Evolutionary conservation across 2,797 vertebrate species (phyloP).

Genomic region (Glossophaga mutica): DNA sequence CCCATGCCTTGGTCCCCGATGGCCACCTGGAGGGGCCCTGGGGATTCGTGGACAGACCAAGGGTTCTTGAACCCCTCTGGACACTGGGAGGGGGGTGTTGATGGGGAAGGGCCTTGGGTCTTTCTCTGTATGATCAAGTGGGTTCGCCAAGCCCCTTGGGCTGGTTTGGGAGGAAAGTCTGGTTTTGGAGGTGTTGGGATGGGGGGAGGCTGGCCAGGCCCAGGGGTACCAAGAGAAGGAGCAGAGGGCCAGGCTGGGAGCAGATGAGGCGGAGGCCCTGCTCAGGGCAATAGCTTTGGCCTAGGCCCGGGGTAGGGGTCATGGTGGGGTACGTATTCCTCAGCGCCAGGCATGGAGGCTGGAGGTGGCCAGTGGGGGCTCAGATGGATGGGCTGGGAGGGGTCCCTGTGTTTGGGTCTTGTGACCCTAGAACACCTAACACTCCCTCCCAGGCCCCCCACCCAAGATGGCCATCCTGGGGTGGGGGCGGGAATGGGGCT

Average conservation of each 20-base stretch:
- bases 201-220: neutral
- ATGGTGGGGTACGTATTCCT: neutral
- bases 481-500: neutral
- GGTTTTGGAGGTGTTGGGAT: neutral
- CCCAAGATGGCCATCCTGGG: neutral
- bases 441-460: neutral
- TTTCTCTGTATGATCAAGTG: conserved; percentile 25
- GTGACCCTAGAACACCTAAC: neutral
- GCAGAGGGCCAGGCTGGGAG: neutral
- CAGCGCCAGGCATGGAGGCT: neutral
- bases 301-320: neutral
- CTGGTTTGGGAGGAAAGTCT: conserved; percentile 39
- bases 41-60: conserved; percentile 11
- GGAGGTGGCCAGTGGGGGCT: neutral
- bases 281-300: conserved; percentile 44
- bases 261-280: neutral
- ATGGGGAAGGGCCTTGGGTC: neutral
- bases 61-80: neutral
- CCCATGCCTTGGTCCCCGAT: neutral
- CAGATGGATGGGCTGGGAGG: neutral
- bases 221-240: neutral
- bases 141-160: neutral
- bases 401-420: neutral
- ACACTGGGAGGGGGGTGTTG: neutral
- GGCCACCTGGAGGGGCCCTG: conserved; percentile 12